Evolutionary conservation across 2,888 invertebrate genomes (phyloP).

Genomic region (Ormyrus pomaceus): DNA sequence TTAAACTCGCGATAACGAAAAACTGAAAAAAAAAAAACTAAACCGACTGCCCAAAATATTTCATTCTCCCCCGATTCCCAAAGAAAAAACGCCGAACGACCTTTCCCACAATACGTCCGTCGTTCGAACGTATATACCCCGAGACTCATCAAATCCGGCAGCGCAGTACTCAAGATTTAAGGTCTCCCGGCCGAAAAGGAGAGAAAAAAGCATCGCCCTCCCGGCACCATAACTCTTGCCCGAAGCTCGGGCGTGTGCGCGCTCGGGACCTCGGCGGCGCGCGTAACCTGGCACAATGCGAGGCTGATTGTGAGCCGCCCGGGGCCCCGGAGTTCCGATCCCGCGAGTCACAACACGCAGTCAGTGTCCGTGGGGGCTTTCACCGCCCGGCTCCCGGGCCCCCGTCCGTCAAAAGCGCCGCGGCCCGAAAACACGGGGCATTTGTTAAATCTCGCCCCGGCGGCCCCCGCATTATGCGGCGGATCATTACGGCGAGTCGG

Average conservation of each 20-base stretch:
- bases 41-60: slow-evolving; percentile 14
- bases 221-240: slow-evolving; percentile 42
- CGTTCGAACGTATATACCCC: background rate
- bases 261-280: background rate
- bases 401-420: slow-evolving; percentile 62
- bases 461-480: slow-evolving; percentile 55
- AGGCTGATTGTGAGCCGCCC: slow-evolving; percentile 64
- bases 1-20: too few species aligned
- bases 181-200: background rate
- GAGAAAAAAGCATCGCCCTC: background rate
- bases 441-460: slow-evolving; percentile 67
- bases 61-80: slow-evolving; percentile 22
- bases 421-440: slow-evolving; percentile 70
- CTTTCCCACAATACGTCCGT: background rate
- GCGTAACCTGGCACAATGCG: slow-evolving; percentile 64
- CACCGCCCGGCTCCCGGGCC: slow-evolving; percentile 59
- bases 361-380: slow-evolving; percentile 50
- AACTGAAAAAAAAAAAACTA: too few species aligned
- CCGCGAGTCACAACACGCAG: slow-evolving; percentile 71
- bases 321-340: slow-evolving; percentile 68
- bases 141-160: background rate
- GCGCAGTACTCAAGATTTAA: slow-evolving; percentile 27
- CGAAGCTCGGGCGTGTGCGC: background rate
- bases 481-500: slow-evolving; percentile 65
- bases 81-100: background rate